Evolutionary conservation across 2,888 invertebrate species (phyloP), one percentile per base, ranked within the genome.

Genomic region (Microctonus aethiopoides): DNA sequence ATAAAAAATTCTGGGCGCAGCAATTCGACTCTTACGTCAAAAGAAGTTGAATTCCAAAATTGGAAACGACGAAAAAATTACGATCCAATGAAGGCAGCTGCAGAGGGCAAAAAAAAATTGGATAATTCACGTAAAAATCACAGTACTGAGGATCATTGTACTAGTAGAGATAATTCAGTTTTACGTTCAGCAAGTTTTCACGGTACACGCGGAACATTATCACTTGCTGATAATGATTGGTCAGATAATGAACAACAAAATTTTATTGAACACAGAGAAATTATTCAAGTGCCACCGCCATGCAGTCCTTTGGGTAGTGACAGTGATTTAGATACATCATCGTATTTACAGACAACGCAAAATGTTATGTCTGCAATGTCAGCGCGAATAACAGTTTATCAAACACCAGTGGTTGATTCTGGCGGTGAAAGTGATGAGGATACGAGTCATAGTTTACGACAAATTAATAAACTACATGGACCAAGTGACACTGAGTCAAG

Each of bases 51-150:
- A 82, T 92, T 96, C 89, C 96, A 96, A 86, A 97, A 97, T 88
- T 98, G 98, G 98, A 95, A 97, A 84, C 90, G 98, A 71, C 89
- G 98, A 74, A 97, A 97, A 80, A 96, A 95, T 78, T 98, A 98
- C 87, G 97, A 98, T 88, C 98, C 98, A 32, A 93, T 95, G 91
- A 95, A 94, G 85, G 95, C 97, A 0, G 97, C 97, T 0, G 95
- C 95, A 22, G 95, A 96, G 84, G 96, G 94, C 26, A 92, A 91
- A 80, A 91, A 90, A 80, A 91, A 91, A 81, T 68, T 79, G 65
- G 86, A 87, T 62, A 79, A 78, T 20, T 80, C 83, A 2, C 82
- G 80, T 52, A 83, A 83, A 66, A 79, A 82, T 74, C 80, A 79
- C 46, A 83, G 80, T 60, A 81, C 73, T 6, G 83, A 83, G 67